Percentiles rank a stretch among this genome's conserved stretches.
These are phyloP conservation scores for Habropoda laboriosa DNA, from an alignment of 1,140 invertebrate genomes.

Conservation along the genomic window DNA sequence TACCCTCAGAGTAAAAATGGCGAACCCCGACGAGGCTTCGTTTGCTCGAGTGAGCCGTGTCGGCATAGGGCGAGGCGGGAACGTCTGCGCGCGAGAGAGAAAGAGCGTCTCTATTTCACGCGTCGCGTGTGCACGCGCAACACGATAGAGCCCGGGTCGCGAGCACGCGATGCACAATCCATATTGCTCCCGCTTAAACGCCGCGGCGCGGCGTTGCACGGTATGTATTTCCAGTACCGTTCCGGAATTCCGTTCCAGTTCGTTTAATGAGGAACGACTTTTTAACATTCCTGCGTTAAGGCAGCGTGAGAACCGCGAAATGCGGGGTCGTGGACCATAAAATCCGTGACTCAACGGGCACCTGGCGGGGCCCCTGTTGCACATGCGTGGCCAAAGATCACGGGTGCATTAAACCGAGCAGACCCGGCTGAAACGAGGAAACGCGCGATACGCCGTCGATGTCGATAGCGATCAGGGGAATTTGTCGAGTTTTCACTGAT, in stretches of 20 bases:
- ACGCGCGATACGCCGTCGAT: neutral
- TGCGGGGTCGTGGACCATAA: conserved; percentile 63
- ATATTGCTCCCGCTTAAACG: conserved; percentile 55
- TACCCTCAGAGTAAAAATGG: neutral
- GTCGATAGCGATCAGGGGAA: conserved; percentile 16
- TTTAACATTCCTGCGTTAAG: conserved; percentile 63
- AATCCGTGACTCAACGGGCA: conserved; percentile 58
- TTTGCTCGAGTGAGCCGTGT: conserved; percentile 7
- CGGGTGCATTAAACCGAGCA: conserved; percentile 28
- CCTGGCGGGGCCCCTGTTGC: conserved; percentile 31
- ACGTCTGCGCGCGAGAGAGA: neutral
- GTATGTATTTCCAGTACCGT: conserved; percentile 65
- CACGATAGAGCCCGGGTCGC: conserved; percentile 13
- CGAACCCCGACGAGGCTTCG: neutral
- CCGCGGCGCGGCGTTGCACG: neutral
- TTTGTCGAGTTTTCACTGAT: neutral
- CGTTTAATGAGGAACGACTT: conserved; percentile 66
- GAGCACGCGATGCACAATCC: conserved; percentile 64
- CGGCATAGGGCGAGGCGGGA: neutral
- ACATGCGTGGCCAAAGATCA: conserved; percentile 45
- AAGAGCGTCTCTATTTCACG: conserved; percentile 39
- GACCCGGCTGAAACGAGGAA: conserved; percentile 15
- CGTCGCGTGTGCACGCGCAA: conserved; percentile 36
- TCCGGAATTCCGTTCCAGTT: conserved; percentile 68
- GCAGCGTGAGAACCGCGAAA: conserved; percentile 69